Evolutionary conservation across 1,140 invertebrate genomes (phyloP), one percentile per base, ranked within the genome.

Genomic region (Drosophila arizonae): DNA sequence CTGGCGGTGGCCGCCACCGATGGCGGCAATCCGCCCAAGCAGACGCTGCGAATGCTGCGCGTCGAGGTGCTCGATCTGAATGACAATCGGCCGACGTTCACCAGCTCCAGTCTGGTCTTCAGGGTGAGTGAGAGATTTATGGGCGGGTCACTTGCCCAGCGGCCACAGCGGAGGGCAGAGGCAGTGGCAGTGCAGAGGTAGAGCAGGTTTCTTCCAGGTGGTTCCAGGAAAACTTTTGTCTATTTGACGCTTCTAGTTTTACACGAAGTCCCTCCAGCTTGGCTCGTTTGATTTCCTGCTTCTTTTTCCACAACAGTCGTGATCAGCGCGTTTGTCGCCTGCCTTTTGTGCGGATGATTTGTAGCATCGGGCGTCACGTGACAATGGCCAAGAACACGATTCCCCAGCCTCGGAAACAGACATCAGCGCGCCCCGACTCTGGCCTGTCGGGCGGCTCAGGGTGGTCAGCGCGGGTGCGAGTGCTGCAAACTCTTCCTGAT

Each of bases 1-100:
- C 92, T 99, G 64, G 95, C 95, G 24, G 95, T 99, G 51, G 95
- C 96, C 36, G 98, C 97, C 21, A 96, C 95, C 39, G 98, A 99
- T 92, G 94, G 94, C 72, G 98, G 97, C 30, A 94, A 93, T 78
- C 97, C 97, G 64, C 95, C 95, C 24, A 95, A 95, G 87, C 94
- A 97, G 92, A 95, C 95, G 56, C 93, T 97, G n/a, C 94, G 96
- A 58, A 94, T 96, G 58, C 93, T 97, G 28, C 94, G 96, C 77
- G 95, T 99, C 21, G 96, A 97, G 92, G 97, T 98, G 17, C 92
- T 97, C 74, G 97, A 98, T 90, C 93, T 98, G 46, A 97, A 98
- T 91, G 97, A 98, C 91, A 97, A 97, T 92, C 93, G 96, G 79
- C 97, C 97, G 28, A 97, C 95, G 57, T 98, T 98, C 92, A 96